Conservation (phyloP, 2,888 invertebrate genomes). For the Erebia aethiops region DNA sequence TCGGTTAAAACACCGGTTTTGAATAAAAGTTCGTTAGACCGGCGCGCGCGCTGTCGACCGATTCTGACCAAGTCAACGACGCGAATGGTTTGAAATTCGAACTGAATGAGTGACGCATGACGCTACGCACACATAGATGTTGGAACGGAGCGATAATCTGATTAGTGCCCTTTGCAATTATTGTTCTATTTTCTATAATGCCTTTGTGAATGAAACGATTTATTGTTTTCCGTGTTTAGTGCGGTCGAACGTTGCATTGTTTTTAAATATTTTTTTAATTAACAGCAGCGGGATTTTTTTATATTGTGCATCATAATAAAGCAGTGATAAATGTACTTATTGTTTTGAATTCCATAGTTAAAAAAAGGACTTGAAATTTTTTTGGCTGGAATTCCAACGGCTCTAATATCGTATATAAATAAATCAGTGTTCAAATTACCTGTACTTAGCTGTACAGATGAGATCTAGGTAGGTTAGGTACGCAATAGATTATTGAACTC, state of each 20-base stretch:
- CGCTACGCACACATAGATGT: slow-evolving; percentile 51
- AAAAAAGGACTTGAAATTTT: neutral
- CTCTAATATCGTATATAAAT: neutral
- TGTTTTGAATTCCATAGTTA: neutral
- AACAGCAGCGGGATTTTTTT: slow-evolving; percentile 3
- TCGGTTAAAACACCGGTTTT: slow-evolving; percentile 43
- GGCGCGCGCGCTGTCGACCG: slow-evolving; percentile 63
- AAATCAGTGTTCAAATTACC: no score
- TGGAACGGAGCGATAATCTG: slow-evolving; percentile 63
- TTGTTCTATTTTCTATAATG: slow-evolving; percentile 50
- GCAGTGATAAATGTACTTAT: slow-evolving; percentile 8
- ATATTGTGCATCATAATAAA: neutral
- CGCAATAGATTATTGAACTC: no score
- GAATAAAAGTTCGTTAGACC: slow-evolving; percentile 62
- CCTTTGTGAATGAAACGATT: slow-evolving; percentile 44
- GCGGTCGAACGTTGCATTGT: slow-evolving; percentile 31
- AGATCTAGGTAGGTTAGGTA: no score
- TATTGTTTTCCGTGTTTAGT: slow-evolving; percentile 37
- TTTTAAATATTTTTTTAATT: slow-evolving; percentile 23
- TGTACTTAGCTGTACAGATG: no score
- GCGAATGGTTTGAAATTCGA: slow-evolving; percentile 57
- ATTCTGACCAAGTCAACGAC: slow-evolving; percentile 60
- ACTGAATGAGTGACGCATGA: slow-evolving; percentile 44
- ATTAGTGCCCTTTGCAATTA: slow-evolving; percentile 66
- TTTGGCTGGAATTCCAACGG: neutral